These are phyloP conservation scores for Parnassius smintheus DNA, from an alignment of 2,888 invertebrate genomes.

Conservation along the genomic window DNA sequence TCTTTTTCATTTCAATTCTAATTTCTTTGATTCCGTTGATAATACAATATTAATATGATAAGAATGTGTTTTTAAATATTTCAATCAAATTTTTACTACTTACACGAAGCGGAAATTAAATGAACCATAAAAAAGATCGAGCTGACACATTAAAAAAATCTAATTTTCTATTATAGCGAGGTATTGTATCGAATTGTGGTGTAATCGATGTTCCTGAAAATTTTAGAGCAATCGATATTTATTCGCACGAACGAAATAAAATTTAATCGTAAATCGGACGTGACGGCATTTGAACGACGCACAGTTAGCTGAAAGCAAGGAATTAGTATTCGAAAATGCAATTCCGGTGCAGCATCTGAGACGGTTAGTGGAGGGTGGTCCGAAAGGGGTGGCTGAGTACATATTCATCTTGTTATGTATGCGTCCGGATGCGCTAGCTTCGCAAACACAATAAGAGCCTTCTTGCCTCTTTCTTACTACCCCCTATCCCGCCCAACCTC, in stretches of 20 bases:
- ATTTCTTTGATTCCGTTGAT: too few species aligned
- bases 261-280: conserved; percentile 34
- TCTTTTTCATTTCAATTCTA: too few species aligned
- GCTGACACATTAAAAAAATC: background rate
- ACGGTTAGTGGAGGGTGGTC: conserved; percentile 60
- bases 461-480: conserved; percentile 47
- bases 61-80: too few species aligned
- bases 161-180: background rate
- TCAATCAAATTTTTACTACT: too few species aligned
- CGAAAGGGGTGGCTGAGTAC: conserved; percentile 68
- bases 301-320: conserved; percentile 50
- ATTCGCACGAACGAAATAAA: conserved; percentile 29
- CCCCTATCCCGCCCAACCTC: conserved; percentile 41
- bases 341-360: conserved; percentile 72
- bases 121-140: too few species aligned
- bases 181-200: conserved; percentile 17
- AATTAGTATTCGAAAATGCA: conserved; percentile 79
- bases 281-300: conserved; percentile 33
- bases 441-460: conserved; percentile 81
- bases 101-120: too few species aligned
- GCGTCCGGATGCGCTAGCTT: conserved; percentile 80
- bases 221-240: conserved; percentile 22
- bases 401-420: conserved; percentile 81
- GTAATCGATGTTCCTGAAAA: conserved; percentile 20
- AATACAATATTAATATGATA: too few species aligned